These are phyloP conservation scores for Pterocles burchelli DNA, from an alignment of 2,113 vertebrate species.

Conservation along the genomic window DNA sequence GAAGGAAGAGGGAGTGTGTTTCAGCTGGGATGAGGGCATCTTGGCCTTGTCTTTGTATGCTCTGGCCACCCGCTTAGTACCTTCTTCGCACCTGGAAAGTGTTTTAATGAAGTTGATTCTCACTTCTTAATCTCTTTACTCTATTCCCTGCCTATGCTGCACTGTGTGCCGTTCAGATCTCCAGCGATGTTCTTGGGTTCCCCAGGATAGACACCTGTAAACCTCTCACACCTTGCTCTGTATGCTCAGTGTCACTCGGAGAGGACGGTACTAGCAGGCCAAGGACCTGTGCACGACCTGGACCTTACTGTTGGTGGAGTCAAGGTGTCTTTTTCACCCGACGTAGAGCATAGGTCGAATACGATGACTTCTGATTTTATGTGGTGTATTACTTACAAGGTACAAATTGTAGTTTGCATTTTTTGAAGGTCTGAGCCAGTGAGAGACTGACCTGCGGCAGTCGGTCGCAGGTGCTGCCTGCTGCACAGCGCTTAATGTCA, in stretches of 20 bases:
- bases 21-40: not conserved
- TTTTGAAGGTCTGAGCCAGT: not conserved
- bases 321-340: not conserved
- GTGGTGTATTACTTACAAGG: not conserved
- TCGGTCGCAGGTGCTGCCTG: not conserved
- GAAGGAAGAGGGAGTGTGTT: accelerated
- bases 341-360: not conserved
- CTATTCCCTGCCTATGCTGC: not conserved
- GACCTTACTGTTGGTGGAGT: not conserved
- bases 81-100: not conserved
- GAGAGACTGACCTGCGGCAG: not conserved
- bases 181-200: not conserved
- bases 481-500: not conserved
- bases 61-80: not conserved
- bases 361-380: not conserved
- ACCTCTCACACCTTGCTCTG: not conserved
- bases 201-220: not conserved
- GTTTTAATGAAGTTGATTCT: not conserved
- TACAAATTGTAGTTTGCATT: not conserved
- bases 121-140: not conserved
- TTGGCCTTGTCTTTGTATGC: not conserved
- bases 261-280: not conserved
- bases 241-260: not conserved
- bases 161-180: not conserved
- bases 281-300: not conserved